Percentiles rank a stretch among this genome's conserved stretches.
phyloP scores from a whole-genome alignment of 2,113 vertebrate species.

The Gymnarchus niloticus region DNA sequence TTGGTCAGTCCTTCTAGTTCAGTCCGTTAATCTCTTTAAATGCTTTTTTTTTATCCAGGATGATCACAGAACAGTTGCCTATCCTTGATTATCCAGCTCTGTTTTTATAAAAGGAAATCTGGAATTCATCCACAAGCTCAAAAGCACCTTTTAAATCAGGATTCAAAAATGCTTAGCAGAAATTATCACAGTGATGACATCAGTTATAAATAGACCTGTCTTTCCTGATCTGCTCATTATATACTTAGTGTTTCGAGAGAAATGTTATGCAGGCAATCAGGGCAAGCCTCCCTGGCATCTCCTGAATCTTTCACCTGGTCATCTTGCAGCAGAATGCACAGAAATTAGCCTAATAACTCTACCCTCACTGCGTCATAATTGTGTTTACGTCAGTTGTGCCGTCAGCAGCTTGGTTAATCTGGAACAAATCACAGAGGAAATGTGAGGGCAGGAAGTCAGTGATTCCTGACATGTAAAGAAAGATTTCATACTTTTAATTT shows the following conservation, averaged over 20 bases:
- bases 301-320: background rate
- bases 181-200: background rate
- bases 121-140: background rate
- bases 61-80: background rate
- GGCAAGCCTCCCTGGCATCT: background rate
- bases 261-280: background rate
- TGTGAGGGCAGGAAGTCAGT: background rate
- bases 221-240: background rate
- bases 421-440: constrained; percentile 31
- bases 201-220: constrained; percentile 5
- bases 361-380: background rate
- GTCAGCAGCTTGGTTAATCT: constrained; percentile 26
- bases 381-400: constrained; percentile 1
- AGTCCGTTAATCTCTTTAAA: background rate
- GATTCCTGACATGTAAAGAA: constrained; percentile 17
- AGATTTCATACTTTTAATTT: constrained; percentile 25
- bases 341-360: background rate
- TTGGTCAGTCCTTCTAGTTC: background rate
- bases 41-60: background rate
- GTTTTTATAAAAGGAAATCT: background rate
- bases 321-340: background rate
- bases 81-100: background rate
- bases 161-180: background rate
- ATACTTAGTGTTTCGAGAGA: background rate
- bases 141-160: background rate